Conservation (phyloP, 2,888 invertebrate species). For the Erebia palarica region DNA sequence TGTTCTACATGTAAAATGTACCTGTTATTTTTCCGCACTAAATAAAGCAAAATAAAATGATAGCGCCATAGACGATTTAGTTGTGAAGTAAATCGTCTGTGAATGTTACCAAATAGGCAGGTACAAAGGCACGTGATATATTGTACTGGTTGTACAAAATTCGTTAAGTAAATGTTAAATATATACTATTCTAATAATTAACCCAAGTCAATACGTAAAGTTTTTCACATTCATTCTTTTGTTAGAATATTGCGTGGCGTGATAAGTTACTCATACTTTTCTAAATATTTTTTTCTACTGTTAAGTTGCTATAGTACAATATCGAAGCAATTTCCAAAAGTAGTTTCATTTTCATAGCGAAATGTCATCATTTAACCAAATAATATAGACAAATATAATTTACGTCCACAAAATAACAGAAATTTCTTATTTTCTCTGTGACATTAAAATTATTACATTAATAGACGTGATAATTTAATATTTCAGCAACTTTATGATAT, state of each 20-base stretch:
- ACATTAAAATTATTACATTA: constrained; percentile 13
- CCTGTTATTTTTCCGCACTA: background rate
- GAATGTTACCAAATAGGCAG: constrained; percentile 10
- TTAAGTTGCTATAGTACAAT: background rate
- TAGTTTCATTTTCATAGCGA: background rate
- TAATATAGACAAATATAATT: background rate
- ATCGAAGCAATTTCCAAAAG: background rate
- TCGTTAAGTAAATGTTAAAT: too few species aligned
- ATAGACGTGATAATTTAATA: constrained; percentile 6
- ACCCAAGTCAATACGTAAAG: background rate
- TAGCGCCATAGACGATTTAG: constrained; percentile 2
- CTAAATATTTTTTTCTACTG: background rate
- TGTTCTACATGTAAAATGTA: background rate
- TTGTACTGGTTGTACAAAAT: too few species aligned
- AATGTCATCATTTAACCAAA: background rate
- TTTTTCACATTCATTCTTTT: background rate
- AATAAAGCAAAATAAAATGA: constrained; percentile 1
- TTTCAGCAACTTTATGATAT: constrained; percentile 14
- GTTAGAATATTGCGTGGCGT: background rate
- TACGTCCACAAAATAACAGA: background rate
- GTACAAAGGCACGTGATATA: background rate
- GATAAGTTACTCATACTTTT: background rate
- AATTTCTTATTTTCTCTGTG: background rate
- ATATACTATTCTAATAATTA: too few species aligned
- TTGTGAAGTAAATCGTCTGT: constrained; percentile 7